These are phyloP conservation scores for Tinamus major DNA, from an alignment of 2,797 vertebrate species.

Conservation along the genomic window DNA sequence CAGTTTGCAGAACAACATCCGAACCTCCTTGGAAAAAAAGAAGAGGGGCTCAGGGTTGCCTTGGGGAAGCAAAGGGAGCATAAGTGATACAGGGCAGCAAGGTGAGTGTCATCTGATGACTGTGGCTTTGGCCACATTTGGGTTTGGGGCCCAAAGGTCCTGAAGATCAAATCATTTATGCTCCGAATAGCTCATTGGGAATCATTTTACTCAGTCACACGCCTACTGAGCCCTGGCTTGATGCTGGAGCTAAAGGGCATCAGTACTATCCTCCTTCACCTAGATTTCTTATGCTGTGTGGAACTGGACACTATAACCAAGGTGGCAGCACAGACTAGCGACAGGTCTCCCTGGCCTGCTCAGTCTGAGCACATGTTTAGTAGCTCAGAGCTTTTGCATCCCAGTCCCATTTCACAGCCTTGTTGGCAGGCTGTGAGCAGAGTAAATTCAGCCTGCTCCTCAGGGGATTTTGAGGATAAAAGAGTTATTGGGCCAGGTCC, in stretches of 20 bases:
- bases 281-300: background rate
- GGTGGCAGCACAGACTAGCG: background rate
- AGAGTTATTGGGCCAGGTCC: background rate
- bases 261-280: background rate
- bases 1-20: constrained; percentile 85
- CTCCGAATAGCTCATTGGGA: background rate
- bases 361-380: background rate
- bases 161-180: background rate
- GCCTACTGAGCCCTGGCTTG: background rate
- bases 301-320: background rate
- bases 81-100: constrained; percentile 65
- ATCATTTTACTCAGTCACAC: background rate
- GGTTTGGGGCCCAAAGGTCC: background rate
- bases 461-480: constrained; percentile 8
- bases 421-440: background rate
- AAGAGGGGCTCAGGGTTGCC: constrained; percentile 77
- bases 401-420: background rate
- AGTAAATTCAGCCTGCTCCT: background rate
- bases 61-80: constrained; percentile 69
- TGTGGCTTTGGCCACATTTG: background rate
- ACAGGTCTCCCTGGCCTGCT: background rate
- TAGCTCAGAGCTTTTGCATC: background rate
- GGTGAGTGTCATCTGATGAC: constrained; percentile 59
- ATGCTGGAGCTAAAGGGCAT: background rate
- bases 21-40: constrained; percentile 84